phyloP scores from a whole-genome alignment of 2,113 vertebrate genomes.

The Marcusenius ussheri region DNA sequence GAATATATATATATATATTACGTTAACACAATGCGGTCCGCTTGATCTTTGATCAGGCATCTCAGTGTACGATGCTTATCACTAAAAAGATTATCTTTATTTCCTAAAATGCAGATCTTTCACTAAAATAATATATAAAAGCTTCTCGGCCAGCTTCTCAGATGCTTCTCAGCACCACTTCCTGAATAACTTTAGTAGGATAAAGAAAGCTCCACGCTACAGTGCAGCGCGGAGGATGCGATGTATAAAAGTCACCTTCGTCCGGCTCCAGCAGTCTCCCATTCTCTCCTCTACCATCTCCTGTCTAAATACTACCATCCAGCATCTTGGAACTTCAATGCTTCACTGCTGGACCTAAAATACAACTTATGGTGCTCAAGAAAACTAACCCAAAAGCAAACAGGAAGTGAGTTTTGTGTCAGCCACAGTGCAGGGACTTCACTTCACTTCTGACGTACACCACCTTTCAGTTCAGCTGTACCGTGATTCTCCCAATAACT shows the following conservation, averaged over 20 bases:
- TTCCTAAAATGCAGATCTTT: background rate
- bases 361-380: background rate
- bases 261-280: conserved; percentile 60
- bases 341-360: background rate
- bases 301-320: background rate
- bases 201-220: background rate
- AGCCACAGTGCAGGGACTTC: background rate
- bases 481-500: background rate
- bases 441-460: background rate
- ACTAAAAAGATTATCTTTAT: background rate
- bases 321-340: conserved; percentile 5
- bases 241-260: conserved; percentile 45
- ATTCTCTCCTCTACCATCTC: conserved; percentile 62
- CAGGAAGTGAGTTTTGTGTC: conserved; percentile 17
- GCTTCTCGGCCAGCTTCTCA: background rate
- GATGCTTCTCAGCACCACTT: background rate
- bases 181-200: background rate
- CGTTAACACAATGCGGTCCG: background rate
- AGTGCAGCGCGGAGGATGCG: background rate
- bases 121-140: background rate
- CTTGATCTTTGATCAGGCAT: background rate
- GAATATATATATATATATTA: background rate
- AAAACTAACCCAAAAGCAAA: background rate
- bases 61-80: background rate
- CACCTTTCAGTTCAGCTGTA: background rate